Evolutionary conservation across 2,888 invertebrate genomes (phyloP).

Genomic region (Hydraecia micacea): DNA sequence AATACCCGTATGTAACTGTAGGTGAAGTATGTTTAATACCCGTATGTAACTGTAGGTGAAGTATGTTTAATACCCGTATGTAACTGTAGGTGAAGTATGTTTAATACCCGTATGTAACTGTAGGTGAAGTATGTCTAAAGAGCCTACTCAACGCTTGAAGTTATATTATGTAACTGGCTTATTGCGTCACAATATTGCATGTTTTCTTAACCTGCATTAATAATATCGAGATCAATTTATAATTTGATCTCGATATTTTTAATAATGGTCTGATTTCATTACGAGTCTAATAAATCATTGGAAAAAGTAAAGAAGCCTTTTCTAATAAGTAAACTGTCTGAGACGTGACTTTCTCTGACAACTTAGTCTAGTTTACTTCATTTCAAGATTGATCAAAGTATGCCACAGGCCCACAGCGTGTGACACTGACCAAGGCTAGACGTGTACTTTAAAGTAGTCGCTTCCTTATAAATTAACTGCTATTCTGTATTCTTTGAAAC

Average conservation of each 20-base stretch:
- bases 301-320: neutral
- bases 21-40: neutral
- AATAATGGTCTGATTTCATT: neutral
- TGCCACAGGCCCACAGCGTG: neutral
- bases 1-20: neutral
- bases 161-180: neutral
- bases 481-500: neutral
- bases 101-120: slow-evolving; percentile 1
- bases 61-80: neutral
- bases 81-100: neutral
- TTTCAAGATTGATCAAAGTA: slow-evolving; percentile 4
- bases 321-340: neutral
- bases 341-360: slow-evolving; percentile 7
- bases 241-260: neutral
- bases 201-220: neutral
- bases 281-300: neutral
- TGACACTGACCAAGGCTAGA: neutral
- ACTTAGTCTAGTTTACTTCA: neutral
- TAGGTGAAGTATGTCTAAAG: neutral
- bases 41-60: neutral
- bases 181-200: neutral
- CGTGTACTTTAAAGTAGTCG: neutral
- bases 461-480: slow-evolving; percentile 1
- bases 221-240: neutral
- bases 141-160: neutral